Base-by-base conservation (phyloP, 2,888 invertebrate genomes). In the Drosophila acutilabella region DNA sequence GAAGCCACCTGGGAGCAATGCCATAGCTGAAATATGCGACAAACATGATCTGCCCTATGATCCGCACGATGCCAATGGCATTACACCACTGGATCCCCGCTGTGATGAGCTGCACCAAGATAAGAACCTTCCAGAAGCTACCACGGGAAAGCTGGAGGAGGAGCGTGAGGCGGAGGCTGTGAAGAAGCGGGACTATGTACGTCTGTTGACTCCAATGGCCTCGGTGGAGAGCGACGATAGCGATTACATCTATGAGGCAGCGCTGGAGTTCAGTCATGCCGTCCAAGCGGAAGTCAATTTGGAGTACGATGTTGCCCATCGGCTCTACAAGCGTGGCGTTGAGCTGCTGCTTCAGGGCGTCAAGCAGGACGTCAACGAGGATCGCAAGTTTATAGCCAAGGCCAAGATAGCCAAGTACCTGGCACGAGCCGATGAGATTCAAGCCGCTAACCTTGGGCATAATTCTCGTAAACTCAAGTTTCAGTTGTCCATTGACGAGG, bases 171-270 rank as follows among this genome's bases (percentile, higher is more conserved):
- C 4, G 36, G 36, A 36, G 13, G 4, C 4, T 13, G 36, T 13
- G 8, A 11, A 13, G 36, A 13, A 36, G 13, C 36, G 36, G 36
- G 36, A 90, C 33, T 84, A 84, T 48, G 57, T 75, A 3, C 87
- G 89, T 11, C 84, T 92, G 2, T 72, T 92, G 0, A 92, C 92
- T 14, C 91, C 92, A 0, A 92, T 91, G 91, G 89, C 91, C 0
- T 92, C 92, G 0, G 88, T 92, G 41, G 92, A 92, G 56, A 91
- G 89, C 42, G 92, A 92, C 30, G 91, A 92, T 59, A 90, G 90
- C 68, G 92, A 93, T 69, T 93, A 93, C 70, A 92, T 93, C 13
- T 93, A 92, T 45, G 92, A 92, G 64, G 93, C 92, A 1, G 92
- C 92, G 0, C 72, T 92, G 23, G 91, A 92, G 61, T 93, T 93